Base-by-base conservation (phyloP, 2,797 vertebrate genomes). In the Falco cherrug region DNA sequence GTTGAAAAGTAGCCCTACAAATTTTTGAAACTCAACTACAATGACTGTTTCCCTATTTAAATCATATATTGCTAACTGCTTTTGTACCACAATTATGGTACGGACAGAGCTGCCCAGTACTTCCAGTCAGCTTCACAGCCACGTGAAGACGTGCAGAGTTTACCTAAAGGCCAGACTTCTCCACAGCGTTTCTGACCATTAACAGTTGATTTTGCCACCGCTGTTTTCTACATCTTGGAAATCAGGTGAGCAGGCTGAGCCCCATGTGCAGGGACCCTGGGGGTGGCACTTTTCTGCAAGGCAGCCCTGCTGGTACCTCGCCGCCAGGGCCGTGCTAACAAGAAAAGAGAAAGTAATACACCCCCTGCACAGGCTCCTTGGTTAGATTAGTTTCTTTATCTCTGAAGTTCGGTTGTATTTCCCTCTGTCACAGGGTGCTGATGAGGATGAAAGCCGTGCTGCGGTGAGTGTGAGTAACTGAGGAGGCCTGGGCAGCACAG, bases 41-140 rank as follows among this genome's bases (percentile, higher is more conserved):
- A 21, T n/a, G 59, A 59, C 43, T 80, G 13, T 63, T 94, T 94
- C 29, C 54, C 86, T 79, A 82, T 91, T 94, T 91, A 94, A 86
- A 67, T 31, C 75, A 56, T 63, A 12, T 71, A 45, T 50, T 37
- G 51, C 17, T 18, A 37, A 73, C 77, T 60, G 67, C 48, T 51
- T 84, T 77, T 89, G 80, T 87, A 70, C 43, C 25, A n/a, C 31
- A 29, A 3, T 57, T 65, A 43, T 11, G 47, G 37, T 63, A 18
- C 0, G 2, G 50, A 45, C 39, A 50, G 91, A 78, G 76, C 65
- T 90, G 67, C 74, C 33, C 17, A 43, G 33, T 70, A 16, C 81
- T 93, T 90, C 63, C 67, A 51, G 37, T 74, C 11, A 3, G 80
- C 77, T 77, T 63, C 69, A 13, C 65, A 28, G 79, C 65, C 65